Evolutionary conservation across 1,140 invertebrate species (phyloP).

Genomic region (Episyrphus balteatus): DNA sequence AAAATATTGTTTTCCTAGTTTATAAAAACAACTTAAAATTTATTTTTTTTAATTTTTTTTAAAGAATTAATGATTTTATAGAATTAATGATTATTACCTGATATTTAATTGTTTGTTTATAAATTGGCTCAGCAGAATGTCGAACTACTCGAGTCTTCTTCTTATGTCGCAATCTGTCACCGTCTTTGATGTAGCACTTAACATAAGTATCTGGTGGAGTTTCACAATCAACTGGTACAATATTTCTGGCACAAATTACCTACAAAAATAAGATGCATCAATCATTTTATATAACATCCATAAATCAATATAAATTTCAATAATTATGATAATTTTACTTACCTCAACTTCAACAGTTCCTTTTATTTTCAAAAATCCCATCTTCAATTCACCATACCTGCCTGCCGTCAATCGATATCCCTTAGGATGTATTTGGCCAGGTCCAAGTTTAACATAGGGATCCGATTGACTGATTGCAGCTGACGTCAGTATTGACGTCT

Average conservation of each 20-base stretch:
- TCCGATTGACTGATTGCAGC: constrained; percentile 24
- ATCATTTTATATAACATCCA: too few species aligned
- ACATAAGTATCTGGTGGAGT: constrained; percentile 75
- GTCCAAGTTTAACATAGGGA: constrained; percentile 50
- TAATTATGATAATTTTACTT: constrained; percentile 21
- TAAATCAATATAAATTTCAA: too few species aligned
- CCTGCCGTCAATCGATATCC: constrained; percentile 55
- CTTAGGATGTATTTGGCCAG: constrained; percentile 64
- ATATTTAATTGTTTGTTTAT: constrained; percentile 80
- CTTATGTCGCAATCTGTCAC: constrained; percentile 77
- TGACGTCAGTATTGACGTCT: constrained; percentile 14
- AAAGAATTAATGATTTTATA: too few species aligned
- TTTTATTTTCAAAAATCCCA: constrained; percentile 81
- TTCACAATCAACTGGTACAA: constrained; percentile 38
- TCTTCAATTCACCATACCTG: constrained; percentile 66
- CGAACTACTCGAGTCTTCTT: constrained; percentile 77
- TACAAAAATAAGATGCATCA: constrained; percentile 4
- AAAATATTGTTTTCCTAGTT: too few species aligned
- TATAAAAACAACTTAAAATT: too few species aligned
- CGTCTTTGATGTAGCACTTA: constrained; percentile 83
- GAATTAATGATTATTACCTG: too few species aligned
- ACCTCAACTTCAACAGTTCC: constrained; percentile 86
- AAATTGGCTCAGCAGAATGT: constrained; percentile 69
- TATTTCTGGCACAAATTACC: constrained; percentile 40
- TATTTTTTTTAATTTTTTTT: too few species aligned